These are phyloP conservation scores for Sciurus niger DNA, from an alignment of 2,113 vertebrate species.

Conservation along the genomic window DNA sequence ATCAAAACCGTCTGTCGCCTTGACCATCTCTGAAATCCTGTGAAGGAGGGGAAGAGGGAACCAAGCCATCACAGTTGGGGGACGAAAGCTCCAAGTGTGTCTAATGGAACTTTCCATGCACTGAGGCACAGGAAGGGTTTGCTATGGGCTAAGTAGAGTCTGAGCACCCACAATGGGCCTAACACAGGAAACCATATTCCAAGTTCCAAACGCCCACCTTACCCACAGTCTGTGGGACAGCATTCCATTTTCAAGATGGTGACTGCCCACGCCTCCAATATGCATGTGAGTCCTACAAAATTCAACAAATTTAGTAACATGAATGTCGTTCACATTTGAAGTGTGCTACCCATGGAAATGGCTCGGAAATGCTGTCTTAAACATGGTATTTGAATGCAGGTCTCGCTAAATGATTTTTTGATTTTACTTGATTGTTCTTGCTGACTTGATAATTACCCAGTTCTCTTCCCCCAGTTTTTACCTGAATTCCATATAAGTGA, in stretches of 20 bases:
- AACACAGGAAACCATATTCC: neutral
- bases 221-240: neutral
- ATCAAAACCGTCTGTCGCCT: neutral
- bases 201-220: neutral
- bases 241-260: neutral
- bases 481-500: neutral
- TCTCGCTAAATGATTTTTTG: neutral
- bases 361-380: neutral
- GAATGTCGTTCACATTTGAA: neutral
- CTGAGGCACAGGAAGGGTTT: neutral
- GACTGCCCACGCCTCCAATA: neutral
- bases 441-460: neutral
- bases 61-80: neutral
- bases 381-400: neutral
- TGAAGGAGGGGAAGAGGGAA: neutral
- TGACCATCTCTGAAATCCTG: neutral
- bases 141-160: neutral
- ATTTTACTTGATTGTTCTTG: slow-evolving; percentile 30
- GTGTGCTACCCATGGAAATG: neutral
- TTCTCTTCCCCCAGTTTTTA: neutral
- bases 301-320: neutral
- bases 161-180: neutral
- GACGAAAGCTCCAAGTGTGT: neutral
- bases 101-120: neutral
- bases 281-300: neutral